Evolutionary conservation across 1,140 invertebrate genomes (phyloP).

Genomic region (Drosophila ogumai): DNA sequence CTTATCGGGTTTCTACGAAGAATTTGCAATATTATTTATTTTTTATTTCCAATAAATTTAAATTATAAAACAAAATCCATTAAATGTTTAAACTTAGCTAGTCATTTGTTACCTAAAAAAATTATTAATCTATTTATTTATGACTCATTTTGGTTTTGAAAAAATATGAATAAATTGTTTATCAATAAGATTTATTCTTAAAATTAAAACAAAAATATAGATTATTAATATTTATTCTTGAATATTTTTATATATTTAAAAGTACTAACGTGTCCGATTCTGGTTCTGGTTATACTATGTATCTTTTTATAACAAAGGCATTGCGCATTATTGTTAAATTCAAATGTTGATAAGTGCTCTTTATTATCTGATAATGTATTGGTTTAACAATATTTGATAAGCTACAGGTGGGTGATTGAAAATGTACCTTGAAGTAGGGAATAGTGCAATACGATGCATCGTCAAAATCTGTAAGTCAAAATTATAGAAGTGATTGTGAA

Average conservation of each 20-base stretch:
- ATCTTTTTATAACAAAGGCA: constrained; percentile 4
- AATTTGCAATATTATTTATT: too few relatives aligned
- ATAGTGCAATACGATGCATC: too few relatives aligned
- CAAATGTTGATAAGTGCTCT: not conserved
- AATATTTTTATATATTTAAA: not conserved
- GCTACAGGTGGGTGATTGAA: not conserved
- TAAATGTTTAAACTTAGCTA: not conserved
- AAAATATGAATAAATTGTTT: not conserved
- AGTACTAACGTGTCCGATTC: not conserved
- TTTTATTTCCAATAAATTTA: too few relatives aligned
- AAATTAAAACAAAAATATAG: too few relatives aligned
- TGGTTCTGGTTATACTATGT: not conserved
- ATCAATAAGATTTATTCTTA: not conserved
- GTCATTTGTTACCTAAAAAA: not conserved
- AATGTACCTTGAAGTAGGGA: not conserved
- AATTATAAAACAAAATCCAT: too few relatives aligned
- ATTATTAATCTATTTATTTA: not conserved
- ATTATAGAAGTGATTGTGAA: not conserved
- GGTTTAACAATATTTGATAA: constrained; percentile 2
- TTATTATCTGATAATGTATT: constrained; percentile 7
- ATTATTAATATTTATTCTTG: too few relatives aligned
- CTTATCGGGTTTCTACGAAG: not conserved
- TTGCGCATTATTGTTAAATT: constrained; percentile 9
- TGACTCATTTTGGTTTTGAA: not conserved
- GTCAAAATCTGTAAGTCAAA: too few relatives aligned